Percentiles rank a stretch among this genome's conserved stretches.
These are phyloP conservation scores for Listrodromus nycthemerus DNA, from an alignment of 2,888 invertebrate genomes.

Conservation along the genomic window DNA sequence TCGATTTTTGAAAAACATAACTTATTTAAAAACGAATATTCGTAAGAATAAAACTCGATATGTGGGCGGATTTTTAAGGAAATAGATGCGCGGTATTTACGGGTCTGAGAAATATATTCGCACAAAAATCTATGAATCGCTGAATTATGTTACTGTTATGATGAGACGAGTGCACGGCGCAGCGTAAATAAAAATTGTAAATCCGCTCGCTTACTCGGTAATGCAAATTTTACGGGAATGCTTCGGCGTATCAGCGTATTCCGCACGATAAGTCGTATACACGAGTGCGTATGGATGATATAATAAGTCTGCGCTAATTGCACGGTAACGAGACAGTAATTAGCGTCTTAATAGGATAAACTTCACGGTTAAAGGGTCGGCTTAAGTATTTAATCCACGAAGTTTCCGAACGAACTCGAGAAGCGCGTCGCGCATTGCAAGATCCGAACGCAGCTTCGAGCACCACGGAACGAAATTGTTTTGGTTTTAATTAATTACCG, in stretches of 20 bases:
- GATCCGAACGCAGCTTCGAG: conserved; percentile 26
- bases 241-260: conserved; percentile 8
- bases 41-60: no score
- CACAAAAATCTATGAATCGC: background rate
- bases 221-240: conserved; percentile 54
- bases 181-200: conserved; percentile 43
- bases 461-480: conserved; percentile 18
- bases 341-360: conserved; percentile 64
- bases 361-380: conserved; percentile 68
- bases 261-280: conserved; percentile 18
- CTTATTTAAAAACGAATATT: no score
- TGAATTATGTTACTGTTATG: conserved; percentile 24
- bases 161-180: conserved; percentile 27
- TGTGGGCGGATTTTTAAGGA: no score
- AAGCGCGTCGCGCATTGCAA: conserved; percentile 21
- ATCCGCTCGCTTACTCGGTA: conserved; percentile 41
- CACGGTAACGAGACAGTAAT: conserved; percentile 61
- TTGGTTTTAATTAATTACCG: conserved; percentile 48
- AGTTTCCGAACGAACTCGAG: conserved; percentile 35
- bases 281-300: conserved; percentile 54
- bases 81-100: background rate
- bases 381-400: conserved; percentile 54
- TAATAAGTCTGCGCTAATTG: conserved; percentile 62
- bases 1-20: no score
- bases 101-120: background rate